Evolutionary conservation across 2,113 vertebrate genomes (phyloP), one percentile per base, ranked within the genome.

Genomic region (Tachuris rubrigastra): DNA sequence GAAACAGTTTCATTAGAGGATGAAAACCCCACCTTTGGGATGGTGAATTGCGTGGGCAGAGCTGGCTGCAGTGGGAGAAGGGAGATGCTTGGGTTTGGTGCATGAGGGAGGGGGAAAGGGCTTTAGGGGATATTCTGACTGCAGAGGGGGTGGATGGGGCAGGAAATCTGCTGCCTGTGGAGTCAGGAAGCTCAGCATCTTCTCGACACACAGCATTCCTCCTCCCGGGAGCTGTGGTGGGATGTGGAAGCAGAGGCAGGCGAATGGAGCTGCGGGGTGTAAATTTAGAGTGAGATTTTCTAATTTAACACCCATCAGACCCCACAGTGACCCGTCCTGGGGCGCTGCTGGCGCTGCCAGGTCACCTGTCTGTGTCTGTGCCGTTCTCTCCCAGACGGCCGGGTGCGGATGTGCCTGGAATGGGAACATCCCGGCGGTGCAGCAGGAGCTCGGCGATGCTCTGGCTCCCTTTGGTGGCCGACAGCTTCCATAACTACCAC

Each of bases 181-280:
- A 20, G 18, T 33, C 30, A 2, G 53, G 53, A 11, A 20, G 50
- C 56, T 71, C 50, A 20, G 77, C 4, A 1, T 28, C 44, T 7
- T 56, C 0, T 11, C 2, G 41, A 58, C 37, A 6, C 41, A 8
- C 9, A 1, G n/a, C 33, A 33, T 52, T 62, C 9, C 35, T 6
- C 4, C 21, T 19, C 52, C 15, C 4, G 0, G 39, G 20, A 3
- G 50, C 2, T 0, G 76, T 1, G 31, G 22, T 2, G 24, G 30
- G n/a, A 8, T 8, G 28, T 1, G 46, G 33, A 3, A 37, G 35
- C 23, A 24, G 1, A n/a, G 31, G 37, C 17, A 27, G 62, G 2
- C 4, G 73, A 49, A 25, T 2, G 19, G 7, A 31, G 62, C 44
- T 12, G 58, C 1, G 1, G 52, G 27, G 56, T 21, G 8, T 9